Evolutionary conservation across 1,140 invertebrate genomes (phyloP).

Genomic region (Pomacea maculata): DNA sequence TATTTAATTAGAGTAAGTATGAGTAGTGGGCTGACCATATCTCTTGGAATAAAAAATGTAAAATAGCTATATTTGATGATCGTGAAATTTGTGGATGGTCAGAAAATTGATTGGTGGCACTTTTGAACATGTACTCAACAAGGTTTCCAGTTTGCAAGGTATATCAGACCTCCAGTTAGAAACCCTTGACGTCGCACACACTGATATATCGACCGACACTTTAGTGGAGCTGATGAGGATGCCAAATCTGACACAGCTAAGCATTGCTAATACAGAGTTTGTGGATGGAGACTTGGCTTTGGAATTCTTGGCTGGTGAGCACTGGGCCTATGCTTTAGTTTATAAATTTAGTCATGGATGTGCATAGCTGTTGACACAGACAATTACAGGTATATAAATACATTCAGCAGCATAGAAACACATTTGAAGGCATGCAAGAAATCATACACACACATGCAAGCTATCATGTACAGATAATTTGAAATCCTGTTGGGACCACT

Average conservation of each 20-base stretch:
- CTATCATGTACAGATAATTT: too few species aligned
- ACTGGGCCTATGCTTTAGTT: too few species aligned
- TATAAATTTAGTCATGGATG: too few species aligned
- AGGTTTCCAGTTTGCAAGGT: constrained; percentile 25
- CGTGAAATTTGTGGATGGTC: background rate
- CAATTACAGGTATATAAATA: too few species aligned
- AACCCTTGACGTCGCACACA: constrained; percentile 21
- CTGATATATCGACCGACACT: constrained; percentile 10
- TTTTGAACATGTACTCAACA: background rate
- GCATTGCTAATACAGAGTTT: constrained; percentile 20
- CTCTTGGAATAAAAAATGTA: background rate
- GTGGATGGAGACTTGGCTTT: constrained; percentile 23
- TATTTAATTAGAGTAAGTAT: too few species aligned
- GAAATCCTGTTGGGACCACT: too few species aligned
- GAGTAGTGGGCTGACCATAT: too few species aligned
- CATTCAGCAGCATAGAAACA: too few species aligned
- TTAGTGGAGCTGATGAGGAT: constrained; percentile 8
- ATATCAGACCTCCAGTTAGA: constrained; percentile 20
- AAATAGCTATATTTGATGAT: background rate
- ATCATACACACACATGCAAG: too few species aligned
- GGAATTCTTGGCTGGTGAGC: constrained; percentile 19
- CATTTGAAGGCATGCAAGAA: too few species aligned
- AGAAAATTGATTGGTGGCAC: background rate
- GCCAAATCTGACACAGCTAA: constrained; percentile 21
- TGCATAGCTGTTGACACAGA: too few species aligned